phyloP scores from a whole-genome alignment of 1,140 invertebrate species.

The Galendromus occidentalis region DNA sequence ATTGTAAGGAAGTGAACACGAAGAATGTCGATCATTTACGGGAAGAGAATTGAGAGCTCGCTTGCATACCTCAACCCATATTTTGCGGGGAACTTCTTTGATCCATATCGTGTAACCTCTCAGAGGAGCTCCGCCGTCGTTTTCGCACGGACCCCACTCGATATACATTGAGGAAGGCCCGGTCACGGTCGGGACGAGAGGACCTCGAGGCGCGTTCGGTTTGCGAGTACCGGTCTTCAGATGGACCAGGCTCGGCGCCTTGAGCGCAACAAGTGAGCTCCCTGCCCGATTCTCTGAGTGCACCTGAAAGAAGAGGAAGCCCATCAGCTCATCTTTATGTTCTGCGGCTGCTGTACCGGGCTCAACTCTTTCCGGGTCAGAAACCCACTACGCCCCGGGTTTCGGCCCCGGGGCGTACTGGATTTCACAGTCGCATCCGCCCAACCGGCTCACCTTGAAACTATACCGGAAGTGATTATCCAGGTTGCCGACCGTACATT shows the following conservation, averaged over 20 bases:
- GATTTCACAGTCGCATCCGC: too few species aligned
- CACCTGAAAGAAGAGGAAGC: neutral
- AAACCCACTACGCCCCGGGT: too few species aligned
- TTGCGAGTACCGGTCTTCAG: conserved; percentile 3
- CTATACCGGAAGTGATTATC: conserved; percentile 3
- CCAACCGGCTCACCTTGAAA: too few species aligned
- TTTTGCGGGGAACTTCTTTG: conserved; percentile 67
- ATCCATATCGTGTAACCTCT: conserved; percentile 79
- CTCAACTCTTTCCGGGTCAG: too few species aligned
- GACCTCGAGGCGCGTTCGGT: conserved; percentile 23
- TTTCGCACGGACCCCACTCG: conserved; percentile 80
- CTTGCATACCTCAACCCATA: conserved; percentile 60
- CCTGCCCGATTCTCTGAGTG: neutral
- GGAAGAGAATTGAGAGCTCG: too few species aligned
- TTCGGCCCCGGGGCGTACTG: too few species aligned
- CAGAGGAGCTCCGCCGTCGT: conserved; percentile 73
- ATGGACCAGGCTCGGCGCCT: neutral
- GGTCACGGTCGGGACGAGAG: conserved; percentile 57
- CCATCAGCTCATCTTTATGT: too few species aligned
- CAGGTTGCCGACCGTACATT: neutral
- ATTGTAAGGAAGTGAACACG: too few species aligned
- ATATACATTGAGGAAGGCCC: conserved; percentile 62
- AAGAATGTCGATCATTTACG: too few species aligned
- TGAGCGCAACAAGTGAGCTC: neutral
- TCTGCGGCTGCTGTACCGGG: too few species aligned